Evolutionary conservation across 2,888 invertebrate genomes (phyloP), one percentile per base, ranked within the genome.

Genomic region (Ptycholaimellus sp.): DNA sequence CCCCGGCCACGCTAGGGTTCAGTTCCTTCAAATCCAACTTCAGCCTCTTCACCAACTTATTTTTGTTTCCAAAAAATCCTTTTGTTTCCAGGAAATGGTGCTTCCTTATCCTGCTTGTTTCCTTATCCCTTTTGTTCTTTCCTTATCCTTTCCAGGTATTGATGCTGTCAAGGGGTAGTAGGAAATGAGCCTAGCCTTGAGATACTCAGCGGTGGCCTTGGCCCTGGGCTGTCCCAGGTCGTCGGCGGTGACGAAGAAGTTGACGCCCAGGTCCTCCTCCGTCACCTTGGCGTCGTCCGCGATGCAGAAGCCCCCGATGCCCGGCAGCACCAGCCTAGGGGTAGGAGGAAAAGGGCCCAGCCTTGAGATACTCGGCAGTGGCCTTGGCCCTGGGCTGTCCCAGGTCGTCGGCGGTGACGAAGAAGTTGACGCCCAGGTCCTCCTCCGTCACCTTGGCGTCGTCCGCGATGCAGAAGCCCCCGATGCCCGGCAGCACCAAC

Each of bases 381-480:
- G 44, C 48, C 36, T 51, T 43, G 5, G 48, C 51, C n/a, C 56
- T 41, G 1, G 30, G 32, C 18, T 58, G 69, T 0, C 83, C 85
- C 49, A 81, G 65, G 50, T 73, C 75, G 18, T 76, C 72, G 41
- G 68, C 62, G 53, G 81, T 79, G 52, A 93, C 62, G 60, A 96
- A 93, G 61, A 96, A 96, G 60, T 93, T 96, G 52, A 76, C 74
- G 18, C 85, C 90, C 42, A 83, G 70, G 60, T 96, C 90, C n/a
- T n/a, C n/a, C 2, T 14, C 57, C 22, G 51, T 48, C 1, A 64
- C 58, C 40, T 54, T 50, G 28, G 53, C 41, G 16, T 55, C 59
- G 51, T 67, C 66, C 16, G 66, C 52, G 22, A 67, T 58, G 2
- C 59, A 59, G 35, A 57, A 47, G 16, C 44, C 43, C 1, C 50